A percentile compares a stretch with the other conserved stretches of the same genome.
These are phyloP conservation scores for Tylochromis polylepis DNA, from an alignment of 2,113 vertebrate genomes.

Conservation along the genomic window DNA sequence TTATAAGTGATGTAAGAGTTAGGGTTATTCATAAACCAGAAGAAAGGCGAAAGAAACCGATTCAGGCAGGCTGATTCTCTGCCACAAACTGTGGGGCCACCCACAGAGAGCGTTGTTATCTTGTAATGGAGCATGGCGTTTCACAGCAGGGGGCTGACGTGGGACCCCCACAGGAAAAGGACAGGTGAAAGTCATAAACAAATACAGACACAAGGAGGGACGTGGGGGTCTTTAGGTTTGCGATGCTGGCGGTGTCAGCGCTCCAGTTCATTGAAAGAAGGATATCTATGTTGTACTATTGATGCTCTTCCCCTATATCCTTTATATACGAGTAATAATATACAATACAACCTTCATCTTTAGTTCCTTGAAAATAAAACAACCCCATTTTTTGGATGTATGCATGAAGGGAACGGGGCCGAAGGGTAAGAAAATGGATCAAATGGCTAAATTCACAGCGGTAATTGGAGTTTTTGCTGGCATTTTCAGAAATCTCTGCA, in stretches of 20 bases:
- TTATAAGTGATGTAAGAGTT: rapidly evolving
- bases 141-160: conserved; percentile 34
- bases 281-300: background rate
- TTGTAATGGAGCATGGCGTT: conserved; percentile 66
- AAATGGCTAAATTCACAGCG: background rate
- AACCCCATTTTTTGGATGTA: background rate
- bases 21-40: background rate
- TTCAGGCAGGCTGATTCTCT: background rate
- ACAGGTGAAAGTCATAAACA: conserved; percentile 70
- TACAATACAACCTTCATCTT: background rate
- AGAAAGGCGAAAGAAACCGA: background rate
- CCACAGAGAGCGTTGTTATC: conserved; percentile 46
- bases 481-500: background rate
- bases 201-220: conserved; percentile 16
- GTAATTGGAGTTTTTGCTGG: too few species aligned
- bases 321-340: background rate
- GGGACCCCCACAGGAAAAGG: conserved; percentile 61
- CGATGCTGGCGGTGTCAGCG: conserved; percentile 36
- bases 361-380: background rate
- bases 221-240: conserved; percentile 23
- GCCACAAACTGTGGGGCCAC: conserved; percentile 56
- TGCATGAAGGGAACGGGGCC: background rate
- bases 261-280: background rate
- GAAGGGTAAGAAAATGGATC: background rate
- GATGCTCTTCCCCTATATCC: background rate